Conservation (phyloP, 2,888 invertebrate genomes). For the Brachylomia viminalis region DNA sequence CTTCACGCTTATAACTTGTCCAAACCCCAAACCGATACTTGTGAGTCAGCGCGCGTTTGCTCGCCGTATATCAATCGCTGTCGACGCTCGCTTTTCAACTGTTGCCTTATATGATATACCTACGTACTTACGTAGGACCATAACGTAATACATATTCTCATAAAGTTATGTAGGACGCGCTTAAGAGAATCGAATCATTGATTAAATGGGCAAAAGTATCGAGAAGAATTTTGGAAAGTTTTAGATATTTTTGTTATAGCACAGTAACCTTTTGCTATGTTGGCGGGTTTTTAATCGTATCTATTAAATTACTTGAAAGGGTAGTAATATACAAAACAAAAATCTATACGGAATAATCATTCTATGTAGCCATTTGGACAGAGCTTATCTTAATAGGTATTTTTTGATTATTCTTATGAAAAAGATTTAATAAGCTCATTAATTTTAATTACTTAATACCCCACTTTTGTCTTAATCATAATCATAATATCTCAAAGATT, state of each 20-base stretch:
- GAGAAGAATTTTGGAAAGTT: neutral
- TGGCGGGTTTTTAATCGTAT: too few species aligned
- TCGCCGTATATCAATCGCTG: conserved; percentile 88
- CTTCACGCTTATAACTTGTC: conserved; percentile 58
- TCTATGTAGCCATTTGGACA: too few species aligned
- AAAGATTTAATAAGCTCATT: neutral
- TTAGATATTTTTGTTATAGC: neutral
- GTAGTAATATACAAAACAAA: too few species aligned
- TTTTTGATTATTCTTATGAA: conserved; percentile 2
- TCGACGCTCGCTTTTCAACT: conserved; percentile 84
- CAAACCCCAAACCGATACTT: conserved; percentile 80
- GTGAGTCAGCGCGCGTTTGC: conserved; percentile 87
- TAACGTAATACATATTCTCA: conserved; percentile 54
- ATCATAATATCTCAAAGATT: conserved; percentile 15
- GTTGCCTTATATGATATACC: conserved; percentile 70
- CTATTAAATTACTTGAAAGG: too few species aligned
- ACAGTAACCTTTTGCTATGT: neutral
- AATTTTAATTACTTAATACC: conserved; percentile 13
- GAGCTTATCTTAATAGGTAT: too few species aligned
- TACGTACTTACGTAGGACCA: conserved; percentile 25
- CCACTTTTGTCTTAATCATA: neutral
- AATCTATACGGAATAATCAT: too few species aligned
- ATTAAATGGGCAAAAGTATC: neutral
- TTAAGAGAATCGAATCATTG: conserved; percentile 26
- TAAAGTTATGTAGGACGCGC: conserved; percentile 42